These are phyloP conservation scores for Ceratosolen solmsi DNA, from an alignment of 1,140 invertebrate species.

Conservation along the genomic window DNA sequence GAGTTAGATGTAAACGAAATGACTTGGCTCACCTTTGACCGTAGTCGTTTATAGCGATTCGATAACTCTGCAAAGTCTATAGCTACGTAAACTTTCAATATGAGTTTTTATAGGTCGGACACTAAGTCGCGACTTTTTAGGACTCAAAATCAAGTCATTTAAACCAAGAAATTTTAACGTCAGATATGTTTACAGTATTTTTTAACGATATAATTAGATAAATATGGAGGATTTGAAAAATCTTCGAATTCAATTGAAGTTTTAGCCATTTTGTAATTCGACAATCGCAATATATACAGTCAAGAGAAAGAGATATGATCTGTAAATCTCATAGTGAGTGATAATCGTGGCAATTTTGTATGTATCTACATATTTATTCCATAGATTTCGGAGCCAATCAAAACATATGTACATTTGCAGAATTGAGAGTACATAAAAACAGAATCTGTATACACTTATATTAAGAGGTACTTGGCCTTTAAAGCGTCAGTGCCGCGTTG, in stretches of 20 bases:
- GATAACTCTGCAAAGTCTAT: not conserved
- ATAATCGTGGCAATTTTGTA: constrained; percentile 5
- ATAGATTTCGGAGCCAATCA: not conserved
- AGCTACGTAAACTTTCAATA: not conserved
- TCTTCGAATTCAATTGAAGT: not conserved
- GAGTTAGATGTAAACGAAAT: not conserved
- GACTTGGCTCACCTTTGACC: not conserved
- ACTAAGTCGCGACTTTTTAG: not conserved
- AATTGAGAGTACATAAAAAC: not conserved
- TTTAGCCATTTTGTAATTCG: not conserved
- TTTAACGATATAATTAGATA: not conserved
- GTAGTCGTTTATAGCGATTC: not conserved
- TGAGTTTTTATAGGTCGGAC: not conserved
- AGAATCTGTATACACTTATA: not conserved
- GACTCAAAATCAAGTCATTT: not conserved
- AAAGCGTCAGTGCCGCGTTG: constrained; percentile 37
- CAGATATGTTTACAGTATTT: not conserved
- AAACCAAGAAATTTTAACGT: not conserved
- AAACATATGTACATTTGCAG: not conserved
- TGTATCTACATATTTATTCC: constrained; percentile 5
- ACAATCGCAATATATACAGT: constrained; percentile 16
- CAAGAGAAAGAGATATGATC: not conserved
- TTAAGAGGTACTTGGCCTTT: not conserved
- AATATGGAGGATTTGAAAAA: not conserved
- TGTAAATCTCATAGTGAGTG: not conserved